These are phyloP conservation scores for Stegostoma tigrinum DNA, from an alignment of 2,113 vertebrate genomes.

Conservation along the genomic window DNA sequence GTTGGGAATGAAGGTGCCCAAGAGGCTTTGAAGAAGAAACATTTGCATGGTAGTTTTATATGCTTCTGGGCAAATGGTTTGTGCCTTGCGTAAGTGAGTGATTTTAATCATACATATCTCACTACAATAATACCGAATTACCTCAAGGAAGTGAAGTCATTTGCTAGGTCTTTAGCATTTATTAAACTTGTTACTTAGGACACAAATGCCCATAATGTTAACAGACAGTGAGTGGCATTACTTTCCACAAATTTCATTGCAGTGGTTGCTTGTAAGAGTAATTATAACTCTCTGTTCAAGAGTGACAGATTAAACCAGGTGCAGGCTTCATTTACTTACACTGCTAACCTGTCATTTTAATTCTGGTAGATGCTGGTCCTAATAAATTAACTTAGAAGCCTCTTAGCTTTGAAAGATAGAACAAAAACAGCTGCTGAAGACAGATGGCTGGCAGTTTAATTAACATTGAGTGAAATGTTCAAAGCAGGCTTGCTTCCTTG, in stretches of 20 bases:
- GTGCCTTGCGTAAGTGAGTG: background rate
- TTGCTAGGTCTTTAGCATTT: background rate
- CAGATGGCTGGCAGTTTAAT: constrained; percentile 31
- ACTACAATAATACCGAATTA: background rate
- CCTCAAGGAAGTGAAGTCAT: background rate
- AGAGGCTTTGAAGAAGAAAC: background rate
- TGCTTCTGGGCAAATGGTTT: background rate
- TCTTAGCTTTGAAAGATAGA: constrained; percentile 16
- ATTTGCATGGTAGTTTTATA: background rate
- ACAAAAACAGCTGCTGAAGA: constrained; percentile 33
- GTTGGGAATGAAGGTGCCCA: background rate
- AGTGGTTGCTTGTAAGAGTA: constrained; percentile 9
- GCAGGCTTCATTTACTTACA: constrained; percentile 1
- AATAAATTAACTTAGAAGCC: constrained; percentile 36
- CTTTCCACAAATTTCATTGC: background rate
- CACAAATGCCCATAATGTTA: background rate
- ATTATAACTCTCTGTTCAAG: background rate
- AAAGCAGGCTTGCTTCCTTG: background rate
- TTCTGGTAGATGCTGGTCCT: background rate
- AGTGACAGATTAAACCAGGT: constrained; percentile 33
- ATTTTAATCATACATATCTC: background rate
- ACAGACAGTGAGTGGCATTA: background rate
- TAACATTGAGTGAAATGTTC: constrained; percentile 12
- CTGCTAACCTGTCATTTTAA: constrained; percentile 28
- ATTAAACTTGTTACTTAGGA: background rate